Base-by-base conservation (phyloP, 2,113 vertebrate species). In the Chunga burmeisteri region DNA sequence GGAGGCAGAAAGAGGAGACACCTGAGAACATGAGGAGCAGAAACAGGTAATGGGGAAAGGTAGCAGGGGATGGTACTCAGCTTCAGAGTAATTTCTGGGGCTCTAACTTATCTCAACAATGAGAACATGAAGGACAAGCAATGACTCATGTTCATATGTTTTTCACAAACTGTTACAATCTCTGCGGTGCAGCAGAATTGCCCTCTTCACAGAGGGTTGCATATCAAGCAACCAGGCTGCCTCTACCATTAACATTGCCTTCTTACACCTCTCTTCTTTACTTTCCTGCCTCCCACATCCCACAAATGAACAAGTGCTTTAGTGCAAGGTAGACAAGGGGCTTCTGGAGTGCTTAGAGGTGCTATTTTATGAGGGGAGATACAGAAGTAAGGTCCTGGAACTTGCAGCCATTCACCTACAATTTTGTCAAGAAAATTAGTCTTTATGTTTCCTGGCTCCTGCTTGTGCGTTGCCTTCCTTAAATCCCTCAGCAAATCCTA, bases 121-220 rank as follows among this genome's bases (percentile, higher is more conserved):
- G n/a, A 66, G 17, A 88, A 52, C 32, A 23, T 9, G 55, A 85
- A 78, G 53, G 58, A 9, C 62, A 82, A 94, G 22, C 36, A 88
- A 9, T 71, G 27, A 50, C 50, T 92, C 19, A 5, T 21, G 30
- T 83, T 65, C 0, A 0, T 32, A 11, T 3, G 4, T 38, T 84
- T 84, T 67, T 59, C 71, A 70, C 7, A 44, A 80, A 73, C 9
- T 44, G 9, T 44, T 80, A 32, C 6, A 26, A 20, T 36, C 13
- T 78, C 32, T 56, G 47, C 27, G 5, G 18, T 50, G 46, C 44
- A 81, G 50, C 25, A 79, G 46, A 84, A 65, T 12, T 61, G 9
- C 13, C 34, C 44, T 14, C 27, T 80, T 10, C 66, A 22, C 26
- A 44, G 58, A 61, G 25, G 34, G 15, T 0, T 83, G n/a, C 25